phyloP scores from a whole-genome alignment of 2,888 invertebrate species.

The Ophioninae sp. region DNA sequence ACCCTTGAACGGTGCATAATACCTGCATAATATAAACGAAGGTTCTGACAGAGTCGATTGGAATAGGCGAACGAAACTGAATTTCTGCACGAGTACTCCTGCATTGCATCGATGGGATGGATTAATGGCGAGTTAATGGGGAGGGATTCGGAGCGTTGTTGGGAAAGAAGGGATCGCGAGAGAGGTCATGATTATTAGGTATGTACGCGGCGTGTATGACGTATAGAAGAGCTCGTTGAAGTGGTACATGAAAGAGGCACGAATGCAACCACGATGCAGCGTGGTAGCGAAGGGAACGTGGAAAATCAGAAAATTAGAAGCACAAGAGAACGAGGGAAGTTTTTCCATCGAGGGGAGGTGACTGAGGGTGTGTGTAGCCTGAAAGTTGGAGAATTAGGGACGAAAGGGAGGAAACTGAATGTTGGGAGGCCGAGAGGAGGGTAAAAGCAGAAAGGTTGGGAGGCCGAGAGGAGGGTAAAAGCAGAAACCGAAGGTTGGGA shows the following conservation, averaged over 20 bases:
- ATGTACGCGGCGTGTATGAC: neutral
- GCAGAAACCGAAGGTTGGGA: neutral
- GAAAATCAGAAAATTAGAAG: slow-evolving; percentile 15
- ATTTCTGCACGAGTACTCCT: neutral
- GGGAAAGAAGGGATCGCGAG: slow-evolving; percentile 26
- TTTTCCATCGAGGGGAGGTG: neutral
- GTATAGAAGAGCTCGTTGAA: slow-evolving; percentile 41
- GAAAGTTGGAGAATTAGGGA: slow-evolving; percentile 49
- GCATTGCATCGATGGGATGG: slow-evolving; percentile 19
- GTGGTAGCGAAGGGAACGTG: slow-evolving; percentile 16
- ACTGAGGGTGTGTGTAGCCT: neutral
- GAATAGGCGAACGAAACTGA: neutral
- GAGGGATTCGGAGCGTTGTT: slow-evolving; percentile 34
- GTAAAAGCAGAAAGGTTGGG: slow-evolving; percentile 1
- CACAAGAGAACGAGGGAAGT: slow-evolving; percentile 21
- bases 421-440: slow-evolving; percentile 7
- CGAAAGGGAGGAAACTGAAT: slow-evolving; percentile 3
- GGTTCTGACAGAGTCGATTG: neutral
- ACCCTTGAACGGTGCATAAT: neutral
- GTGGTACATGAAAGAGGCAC: slow-evolving; percentile 46
- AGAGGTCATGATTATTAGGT: slow-evolving; percentile 20
- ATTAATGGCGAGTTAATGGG: slow-evolving; percentile 29
- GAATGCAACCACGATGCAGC: slow-evolving; percentile 48
- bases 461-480: slow-evolving; percentile 15
- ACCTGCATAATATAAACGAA: neutral